Base-by-base conservation (phyloP, 2,888 invertebrate species). In the Zele albiditarsus region DNA sequence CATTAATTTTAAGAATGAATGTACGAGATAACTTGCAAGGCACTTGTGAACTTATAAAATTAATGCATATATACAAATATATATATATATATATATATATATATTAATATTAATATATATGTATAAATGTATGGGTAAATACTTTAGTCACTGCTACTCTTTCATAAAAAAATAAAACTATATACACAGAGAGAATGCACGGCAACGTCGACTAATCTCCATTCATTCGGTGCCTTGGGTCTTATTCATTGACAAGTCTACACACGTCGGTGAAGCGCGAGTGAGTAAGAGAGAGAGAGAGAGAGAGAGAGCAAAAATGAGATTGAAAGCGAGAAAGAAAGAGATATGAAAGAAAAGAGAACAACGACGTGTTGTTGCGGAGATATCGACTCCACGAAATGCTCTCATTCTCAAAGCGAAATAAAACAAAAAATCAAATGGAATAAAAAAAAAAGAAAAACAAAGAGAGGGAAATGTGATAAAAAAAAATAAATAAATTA, bases 191-290 rank as follows among this genome's bases (percentile, higher is more conserved):
- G 73, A 58, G 58, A 68, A 62, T 68, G 46, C 53, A 68, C 68
- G 53, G 58, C 58, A 77, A 77, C 76, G 79, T 74, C 80, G 78
- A 77, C 80, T 83, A 80, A 84, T 83, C 81, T 80, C 81, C 84
- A 84, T 85, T 86, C 85, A 86, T 85, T 84, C 83, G 81, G 80
- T 79, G n/a, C 73, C 53, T 53, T 53, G 53, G 53, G 75, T 75
- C 81, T 83, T 81, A 84, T 82, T 85, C 82, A 83, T 83, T 82
- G 83, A 84, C 83, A 75, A 80, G 53, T 20, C 20, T 20, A 53
- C 20, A 53, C 53, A 20, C 53, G 53, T n/a, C 16, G 8, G 38
- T n/a, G 16, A n/a, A 46, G n/a, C 4, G 8, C 4, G 16, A 46
- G n/a, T 4, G n/a, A 14, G 3, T 12, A 42, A 46, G 46, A 46